phyloP scores from a whole-genome alignment of 64 coral and sea anemone species.

The Catalaphyllia jardinei region DNA sequence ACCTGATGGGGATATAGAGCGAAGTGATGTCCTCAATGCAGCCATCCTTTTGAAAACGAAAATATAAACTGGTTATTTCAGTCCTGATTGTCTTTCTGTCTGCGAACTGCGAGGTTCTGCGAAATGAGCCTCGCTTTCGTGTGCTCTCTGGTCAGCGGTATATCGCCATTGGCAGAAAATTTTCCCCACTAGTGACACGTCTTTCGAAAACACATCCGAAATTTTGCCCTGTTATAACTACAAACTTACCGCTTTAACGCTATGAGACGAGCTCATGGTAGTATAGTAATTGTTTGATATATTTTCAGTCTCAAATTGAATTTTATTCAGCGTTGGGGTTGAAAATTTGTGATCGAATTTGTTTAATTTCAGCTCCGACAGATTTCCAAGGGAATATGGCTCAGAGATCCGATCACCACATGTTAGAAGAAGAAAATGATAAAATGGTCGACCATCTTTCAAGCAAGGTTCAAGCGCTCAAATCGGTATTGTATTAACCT shows the following conservation, averaged over 20 bases:
- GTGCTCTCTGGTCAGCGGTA: background rate
- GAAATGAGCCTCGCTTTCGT: background rate
- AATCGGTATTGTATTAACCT: constrained; percentile 65
- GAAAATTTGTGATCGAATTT: background rate
- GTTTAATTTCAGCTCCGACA: constrained; percentile 36
- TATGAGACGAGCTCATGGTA: constrained; percentile 91
- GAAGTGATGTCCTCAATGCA: constrained; percentile 6
- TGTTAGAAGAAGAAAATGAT: constrained; percentile 96
- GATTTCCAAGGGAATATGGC: constrained; percentile 51
- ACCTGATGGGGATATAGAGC: constrained; percentile 13
- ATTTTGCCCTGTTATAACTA: background rate
- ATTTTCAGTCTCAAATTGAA: background rate
- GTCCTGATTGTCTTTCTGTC: background rate
- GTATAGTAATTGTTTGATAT: background rate
- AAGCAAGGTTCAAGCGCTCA: constrained; percentile 93
- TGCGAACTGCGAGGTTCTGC: background rate
- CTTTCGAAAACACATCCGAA: background rate
- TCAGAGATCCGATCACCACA: constrained; percentile 77
- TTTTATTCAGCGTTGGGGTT: background rate
- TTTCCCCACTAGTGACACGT: constrained; percentile 45
- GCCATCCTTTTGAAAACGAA: background rate
- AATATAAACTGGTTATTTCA: no score
- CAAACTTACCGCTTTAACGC: constrained; percentile 14
- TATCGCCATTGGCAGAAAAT: background rate
- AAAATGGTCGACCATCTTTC: constrained; percentile 73